Percentiles rank a stretch among this genome's conserved stretches.
phyloP scores from a whole-genome alignment of 2,888 invertebrate genomes.

The Drosophila pseudotalamancana region DNA sequence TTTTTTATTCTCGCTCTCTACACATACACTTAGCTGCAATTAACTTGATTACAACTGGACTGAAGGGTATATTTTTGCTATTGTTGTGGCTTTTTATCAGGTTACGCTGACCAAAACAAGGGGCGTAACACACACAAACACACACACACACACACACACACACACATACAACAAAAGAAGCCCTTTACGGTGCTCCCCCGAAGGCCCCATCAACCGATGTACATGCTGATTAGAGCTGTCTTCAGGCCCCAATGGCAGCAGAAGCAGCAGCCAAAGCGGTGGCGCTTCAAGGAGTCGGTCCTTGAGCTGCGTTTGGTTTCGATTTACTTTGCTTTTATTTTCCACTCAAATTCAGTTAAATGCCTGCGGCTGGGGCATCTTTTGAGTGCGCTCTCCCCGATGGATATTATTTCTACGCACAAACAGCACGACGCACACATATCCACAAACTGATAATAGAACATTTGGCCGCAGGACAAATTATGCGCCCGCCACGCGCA shows the following conservation, averaged over 20 bases:
- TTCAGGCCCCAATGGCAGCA: constrained; percentile 20
- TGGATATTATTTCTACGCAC: constrained; percentile 61
- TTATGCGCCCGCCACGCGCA: constrained; percentile 55
- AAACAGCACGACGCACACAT: not conserved
- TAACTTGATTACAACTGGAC: constrained; percentile 73
- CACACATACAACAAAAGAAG: constrained; percentile 22
- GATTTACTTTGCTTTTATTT: constrained; percentile 55
- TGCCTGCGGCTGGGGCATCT: constrained; percentile 68
- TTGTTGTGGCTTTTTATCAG: constrained; percentile 9
- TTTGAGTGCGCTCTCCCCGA: constrained; percentile 36
- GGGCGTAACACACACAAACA: not conserved
- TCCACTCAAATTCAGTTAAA: constrained; percentile 73
- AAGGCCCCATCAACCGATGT: constrained; percentile 27
- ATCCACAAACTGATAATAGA: constrained; percentile 61
- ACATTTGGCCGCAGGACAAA: constrained; percentile 74
- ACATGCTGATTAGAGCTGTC: constrained; percentile 53
- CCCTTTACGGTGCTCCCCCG: constrained; percentile 11
- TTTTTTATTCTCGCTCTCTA: not conserved
- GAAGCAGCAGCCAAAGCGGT: not conserved
- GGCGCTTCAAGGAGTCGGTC: constrained; percentile 6
- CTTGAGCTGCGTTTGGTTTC: constrained; percentile 47
- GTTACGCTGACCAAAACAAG: constrained; percentile 12
- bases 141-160: not conserved
- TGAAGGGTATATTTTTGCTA: constrained; percentile 18
- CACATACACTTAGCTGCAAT: constrained; percentile 50